phyloP scores from a whole-genome alignment of 2,797 vertebrate species.

The Peromyscus nudipes region DNA sequence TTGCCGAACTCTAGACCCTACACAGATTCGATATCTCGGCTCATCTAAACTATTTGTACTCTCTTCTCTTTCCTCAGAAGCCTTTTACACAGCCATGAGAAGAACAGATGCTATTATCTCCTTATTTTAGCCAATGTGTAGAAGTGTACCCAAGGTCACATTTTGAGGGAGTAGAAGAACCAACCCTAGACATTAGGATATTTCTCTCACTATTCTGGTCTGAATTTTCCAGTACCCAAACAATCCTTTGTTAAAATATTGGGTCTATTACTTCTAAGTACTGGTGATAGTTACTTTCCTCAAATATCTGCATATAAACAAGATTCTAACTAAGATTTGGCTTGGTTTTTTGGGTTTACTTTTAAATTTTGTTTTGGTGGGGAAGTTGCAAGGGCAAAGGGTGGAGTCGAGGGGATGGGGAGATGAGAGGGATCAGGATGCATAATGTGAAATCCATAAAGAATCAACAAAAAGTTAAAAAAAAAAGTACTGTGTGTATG shows the following conservation, averaged over 20 bases:
- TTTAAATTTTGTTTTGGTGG: no score
- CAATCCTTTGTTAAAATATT: conserved; percentile 27
- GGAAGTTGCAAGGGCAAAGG: no score
- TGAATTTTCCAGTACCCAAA: not conserved
- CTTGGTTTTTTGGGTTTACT: no score
- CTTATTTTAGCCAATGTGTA: not conserved
- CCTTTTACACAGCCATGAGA: not conserved
- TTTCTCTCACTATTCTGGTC: not conserved
- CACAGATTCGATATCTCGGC: not conserved
- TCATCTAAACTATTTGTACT: not conserved
- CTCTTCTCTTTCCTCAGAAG: conserved; percentile 10
- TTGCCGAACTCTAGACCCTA: not conserved
- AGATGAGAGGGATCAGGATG: no score
- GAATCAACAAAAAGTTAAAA: no score
- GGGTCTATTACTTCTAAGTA: not conserved
- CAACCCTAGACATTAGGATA: not conserved
- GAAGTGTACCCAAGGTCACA: not conserved
- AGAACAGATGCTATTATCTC: not conserved
- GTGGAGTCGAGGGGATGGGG: no score
- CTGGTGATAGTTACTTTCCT: not conserved
- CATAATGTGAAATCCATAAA: no score
- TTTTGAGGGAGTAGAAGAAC: not conserved
- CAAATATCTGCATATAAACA: not conserved
- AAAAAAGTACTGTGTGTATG: not conserved
- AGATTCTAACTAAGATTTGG: not conserved